These are phyloP conservation scores for Neelides sp. DNA, from an alignment of 1,140 invertebrate genomes.

Conservation along the genomic window DNA sequence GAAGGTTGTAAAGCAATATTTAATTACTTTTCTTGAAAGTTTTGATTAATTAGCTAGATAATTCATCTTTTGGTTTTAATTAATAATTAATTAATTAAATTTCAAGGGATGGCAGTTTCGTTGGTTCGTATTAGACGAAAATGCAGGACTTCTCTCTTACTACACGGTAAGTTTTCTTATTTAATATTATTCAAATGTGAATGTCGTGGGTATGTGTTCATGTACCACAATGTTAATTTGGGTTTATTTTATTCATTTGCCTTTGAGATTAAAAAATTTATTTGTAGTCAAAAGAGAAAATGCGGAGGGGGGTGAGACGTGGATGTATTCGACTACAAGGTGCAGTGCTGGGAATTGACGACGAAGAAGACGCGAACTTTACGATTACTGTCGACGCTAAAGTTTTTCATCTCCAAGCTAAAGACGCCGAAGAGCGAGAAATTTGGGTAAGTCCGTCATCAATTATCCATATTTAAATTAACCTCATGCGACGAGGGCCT, in stretches of 20 bases:
- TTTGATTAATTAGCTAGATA: too few relatives aligned
- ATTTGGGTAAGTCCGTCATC: conserved; percentile 55
- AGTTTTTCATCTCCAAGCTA: conserved; percentile 96
- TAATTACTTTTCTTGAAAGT: not conserved
- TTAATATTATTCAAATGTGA: not conserved
- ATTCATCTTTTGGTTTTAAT: not conserved
- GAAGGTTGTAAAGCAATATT: conserved; percentile 45
- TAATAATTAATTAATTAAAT: not conserved
- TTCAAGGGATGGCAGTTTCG: conserved; percentile 87
- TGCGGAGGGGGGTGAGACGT: conserved; percentile 86
- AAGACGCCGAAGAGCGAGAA: conserved; percentile 84
- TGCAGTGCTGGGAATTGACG: conserved; percentile 95
- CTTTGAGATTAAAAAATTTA: conserved; percentile 24
- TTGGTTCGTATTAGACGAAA: conserved; percentile 97
- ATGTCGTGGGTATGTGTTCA: too few relatives aligned
- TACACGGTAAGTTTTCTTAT: conserved; percentile 69
- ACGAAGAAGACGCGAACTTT: conserved; percentile 97
- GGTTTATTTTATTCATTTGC: conserved; percentile 8
- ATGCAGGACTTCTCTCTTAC: conserved; percentile 85
- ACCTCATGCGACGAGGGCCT: too few relatives aligned
- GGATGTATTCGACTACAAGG: conserved; percentile 88
- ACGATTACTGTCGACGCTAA: conserved; percentile 98
- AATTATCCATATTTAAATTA: not conserved
- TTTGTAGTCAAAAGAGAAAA: conserved; percentile 93
- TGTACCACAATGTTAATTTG: too few relatives aligned